Percentiles rank a stretch among this genome's conserved stretches.
These are phyloP conservation scores for Seira ritae DNA, from an alignment of 2,888 invertebrate species.

Conservation along the genomic window DNA sequence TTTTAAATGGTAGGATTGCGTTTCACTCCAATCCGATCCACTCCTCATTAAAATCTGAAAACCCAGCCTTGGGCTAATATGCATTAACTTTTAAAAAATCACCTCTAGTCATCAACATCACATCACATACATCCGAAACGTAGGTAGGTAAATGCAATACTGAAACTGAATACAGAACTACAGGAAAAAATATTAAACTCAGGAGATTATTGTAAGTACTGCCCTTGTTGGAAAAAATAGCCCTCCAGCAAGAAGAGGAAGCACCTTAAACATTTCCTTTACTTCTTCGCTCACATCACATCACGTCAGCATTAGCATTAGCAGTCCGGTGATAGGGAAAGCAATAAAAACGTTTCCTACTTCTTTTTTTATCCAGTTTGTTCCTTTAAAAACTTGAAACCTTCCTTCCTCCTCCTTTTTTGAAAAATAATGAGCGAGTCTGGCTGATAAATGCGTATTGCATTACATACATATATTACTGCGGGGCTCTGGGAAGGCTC, in stretches of 20 bases:
- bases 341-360: slow-evolving; percentile 8
- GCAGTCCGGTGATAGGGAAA: not conserved
- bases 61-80: not conserved
- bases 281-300: not conserved
- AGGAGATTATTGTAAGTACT: not conserved
- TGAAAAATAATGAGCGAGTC: not conserved
- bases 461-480: too few species aligned
- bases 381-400: not conserved
- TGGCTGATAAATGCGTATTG: not conserved
- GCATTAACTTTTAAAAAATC: not conserved
- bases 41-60: too few species aligned
- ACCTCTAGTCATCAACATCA: not conserved
- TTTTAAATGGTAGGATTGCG: too few species aligned
- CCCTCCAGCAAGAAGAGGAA: slow-evolving; percentile 4
- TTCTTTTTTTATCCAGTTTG: not conserved
- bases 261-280: not conserved
- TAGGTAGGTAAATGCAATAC: not conserved
- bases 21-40: too few species aligned
- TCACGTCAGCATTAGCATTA: too few species aligned
- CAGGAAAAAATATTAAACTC: not conserved
- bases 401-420: slow-evolving; percentile 6
- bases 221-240: not conserved
- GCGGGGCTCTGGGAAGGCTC: not conserved
- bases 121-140: too few species aligned
- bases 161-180: too few species aligned